A percentile compares a stretch with the other conserved stretches of the same genome.
Conservation (phyloP, 2,888 invertebrate species). For the Zaprionus bogoriensis region DNA sequence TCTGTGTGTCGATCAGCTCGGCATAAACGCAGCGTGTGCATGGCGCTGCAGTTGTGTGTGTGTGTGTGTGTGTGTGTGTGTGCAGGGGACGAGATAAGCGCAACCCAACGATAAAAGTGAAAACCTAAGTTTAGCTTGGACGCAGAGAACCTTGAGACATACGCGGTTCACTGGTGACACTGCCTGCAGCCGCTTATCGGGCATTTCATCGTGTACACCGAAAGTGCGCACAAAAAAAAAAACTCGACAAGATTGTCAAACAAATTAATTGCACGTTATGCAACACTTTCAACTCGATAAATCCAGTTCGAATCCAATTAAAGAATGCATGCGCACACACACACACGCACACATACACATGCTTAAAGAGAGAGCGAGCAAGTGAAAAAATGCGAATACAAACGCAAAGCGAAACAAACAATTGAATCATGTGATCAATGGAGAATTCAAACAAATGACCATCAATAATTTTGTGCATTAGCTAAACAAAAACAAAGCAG, state of each 20-base stretch:
- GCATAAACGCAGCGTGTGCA: background rate
- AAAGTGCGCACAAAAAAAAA: no score
- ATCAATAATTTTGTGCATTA: conserved; percentile 27
- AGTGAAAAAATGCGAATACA: background rate
- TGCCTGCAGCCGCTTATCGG: no score
- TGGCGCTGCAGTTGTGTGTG: no score
- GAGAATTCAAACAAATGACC: background rate
- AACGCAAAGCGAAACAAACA: conserved; percentile 9
- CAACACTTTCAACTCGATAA: background rate
- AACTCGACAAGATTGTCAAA: background rate
- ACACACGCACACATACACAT: background rate
- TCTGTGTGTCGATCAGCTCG: background rate
- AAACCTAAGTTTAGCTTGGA: no score
- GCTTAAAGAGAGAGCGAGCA: no score
- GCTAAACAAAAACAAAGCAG: conserved; percentile 10
- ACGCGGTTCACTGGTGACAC: no score
- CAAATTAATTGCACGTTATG: background rate
- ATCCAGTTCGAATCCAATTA: background rate
- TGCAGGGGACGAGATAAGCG: background rate
- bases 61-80: background rate
- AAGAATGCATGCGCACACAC: background rate
- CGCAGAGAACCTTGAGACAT: background rate
- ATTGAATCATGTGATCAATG: conserved; percentile 29
- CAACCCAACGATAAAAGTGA: background rate
- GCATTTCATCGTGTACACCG: no score